Base-by-base conservation (phyloP, 2,113 vertebrate species). In the Sander vitreus region DNA sequence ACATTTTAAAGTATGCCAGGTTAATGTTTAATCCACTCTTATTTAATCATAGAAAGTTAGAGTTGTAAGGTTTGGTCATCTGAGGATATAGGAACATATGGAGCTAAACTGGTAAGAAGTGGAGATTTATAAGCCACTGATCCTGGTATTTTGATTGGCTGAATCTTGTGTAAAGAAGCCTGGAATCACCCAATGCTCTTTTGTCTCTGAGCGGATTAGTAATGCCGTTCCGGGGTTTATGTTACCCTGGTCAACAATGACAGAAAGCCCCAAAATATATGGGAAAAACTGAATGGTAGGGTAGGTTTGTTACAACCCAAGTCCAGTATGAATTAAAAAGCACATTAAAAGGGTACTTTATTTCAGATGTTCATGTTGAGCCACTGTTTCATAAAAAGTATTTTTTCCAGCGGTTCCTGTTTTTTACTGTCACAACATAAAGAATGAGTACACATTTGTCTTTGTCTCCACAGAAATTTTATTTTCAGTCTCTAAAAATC, bases 401-500 rank as follows among this genome's bases (percentile, higher is more conserved):
- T 25, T 15, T 30, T 27, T 19, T 45, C n/a, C 33, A 30, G 43
- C 58, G 21, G 13, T 54, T n/a, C 10, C 23, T 71, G 1, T 55
- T 14, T 3, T 43, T 43, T 30, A 50, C 4, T 45, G 10, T 10
- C n/a, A 45, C n/a, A 73, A 54, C 1, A 53, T 60, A n/a, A 81
- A 83, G 4, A 84, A 86, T 10, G 0, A 74, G 15, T 13, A 76
- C 53, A 66, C 53, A 21, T 57, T 33, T 58, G 3, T 43, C 8
- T 66, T 74, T 11, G 27, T 89, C 69, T 82, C 45, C 45, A 84
- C 76, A 25, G 45, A 83, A 90, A 80, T 73, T 94, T 94, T 94
- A 90, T 90, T 92, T 81, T 78, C 67, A 81, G n/a, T 84, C 15
- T 89, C 76, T 71, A 85, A 84, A 87, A 85, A 81, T 79, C 39